Evolutionary conservation across 2,888 invertebrate genomes (phyloP).

Genomic region (Dimorphilus gyrociliatus): DNA sequence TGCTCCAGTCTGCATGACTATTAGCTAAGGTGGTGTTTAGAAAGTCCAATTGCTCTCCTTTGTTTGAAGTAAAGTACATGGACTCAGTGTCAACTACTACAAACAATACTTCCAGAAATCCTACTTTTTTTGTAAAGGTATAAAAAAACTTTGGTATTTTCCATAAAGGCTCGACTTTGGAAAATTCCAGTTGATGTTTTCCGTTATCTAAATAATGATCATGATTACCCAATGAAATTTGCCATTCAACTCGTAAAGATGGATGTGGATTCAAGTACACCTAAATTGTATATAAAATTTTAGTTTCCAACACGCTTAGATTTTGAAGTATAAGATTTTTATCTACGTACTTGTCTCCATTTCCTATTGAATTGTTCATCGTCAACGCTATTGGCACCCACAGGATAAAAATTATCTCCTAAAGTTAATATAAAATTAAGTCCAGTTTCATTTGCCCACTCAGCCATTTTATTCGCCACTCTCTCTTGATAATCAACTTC

Average conservation of each 20-base stretch:
- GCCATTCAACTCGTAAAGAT: too few species aligned
- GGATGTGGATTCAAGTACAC: background rate
- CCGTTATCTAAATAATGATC: constrained; percentile 5
- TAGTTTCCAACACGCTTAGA: background rate
- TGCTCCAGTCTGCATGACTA: constrained; percentile 4
- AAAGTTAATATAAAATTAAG: background rate
- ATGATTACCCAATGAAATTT: constrained; percentile 7
- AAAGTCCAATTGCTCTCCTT: constrained; percentile 3
- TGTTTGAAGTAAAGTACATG: too few species aligned
- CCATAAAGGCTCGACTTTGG: too few species aligned
- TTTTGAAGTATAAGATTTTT: constrained; percentile 1
- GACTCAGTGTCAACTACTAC: too few species aligned
- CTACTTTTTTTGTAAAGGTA: background rate
- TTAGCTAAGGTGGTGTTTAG: constrained; percentile 2
- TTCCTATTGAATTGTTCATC: constrained; percentile 2
- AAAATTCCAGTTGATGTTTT: constrained; percentile 4
- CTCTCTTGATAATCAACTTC: too few species aligned
- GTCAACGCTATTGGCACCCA: background rate
- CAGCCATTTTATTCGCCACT: constrained; percentile 2
- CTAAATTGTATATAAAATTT: background rate
- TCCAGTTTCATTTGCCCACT: background rate
- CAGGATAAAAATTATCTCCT: constrained; percentile 3
- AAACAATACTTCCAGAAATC: too few species aligned
- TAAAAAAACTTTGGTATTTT: too few species aligned
- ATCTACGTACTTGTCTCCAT: constrained; percentile 4